Conservation (phyloP, 2,113 vertebrate species). For the Apaloderma vittatum region DNA sequence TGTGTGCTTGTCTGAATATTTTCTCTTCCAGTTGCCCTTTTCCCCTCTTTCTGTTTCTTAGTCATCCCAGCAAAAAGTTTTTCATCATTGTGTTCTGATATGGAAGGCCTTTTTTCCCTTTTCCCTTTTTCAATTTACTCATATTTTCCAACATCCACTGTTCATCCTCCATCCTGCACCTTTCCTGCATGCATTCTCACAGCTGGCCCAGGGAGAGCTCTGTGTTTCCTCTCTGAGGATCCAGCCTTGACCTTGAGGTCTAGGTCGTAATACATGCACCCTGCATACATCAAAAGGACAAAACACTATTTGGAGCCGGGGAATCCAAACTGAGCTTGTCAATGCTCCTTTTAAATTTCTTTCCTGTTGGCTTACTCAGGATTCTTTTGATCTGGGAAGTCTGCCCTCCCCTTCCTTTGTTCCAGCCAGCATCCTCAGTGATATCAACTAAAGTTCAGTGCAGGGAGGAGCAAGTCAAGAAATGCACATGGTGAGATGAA, state of each 20-base stretch:
- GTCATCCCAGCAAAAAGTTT: not conserved
- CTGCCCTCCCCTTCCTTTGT: slow-evolving; percentile 25
- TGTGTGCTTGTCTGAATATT: not conserved
- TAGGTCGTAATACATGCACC: not conserved
- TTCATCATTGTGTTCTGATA: not conserved
- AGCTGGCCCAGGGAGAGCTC: not conserved
- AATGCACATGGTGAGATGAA: not conserved
- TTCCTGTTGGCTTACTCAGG: slow-evolving; percentile 38
- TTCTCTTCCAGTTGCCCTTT: not conserved
- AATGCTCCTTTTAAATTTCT: not conserved
- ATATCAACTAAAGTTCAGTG: not conserved
- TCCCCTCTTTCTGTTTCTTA: not conserved
- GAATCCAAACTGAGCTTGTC: not conserved
- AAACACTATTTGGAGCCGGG: not conserved
- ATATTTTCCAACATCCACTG: not conserved
- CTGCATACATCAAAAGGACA: slow-evolving; percentile 11
- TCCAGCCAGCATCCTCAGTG: slow-evolving; percentile 56
- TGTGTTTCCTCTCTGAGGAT: slow-evolving; percentile 45
- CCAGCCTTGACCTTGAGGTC: slow-evolving; percentile 39
- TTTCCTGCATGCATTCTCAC: not conserved
- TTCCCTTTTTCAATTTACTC: not conserved
- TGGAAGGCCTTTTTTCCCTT: not conserved
- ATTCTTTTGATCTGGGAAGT: slow-evolving; percentile 39
- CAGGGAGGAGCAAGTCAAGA: not conserved
- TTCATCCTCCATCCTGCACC: slow-evolving; percentile 14